Conservation (phyloP, 2,113 vertebrate genomes). For the Lontra canadensis region DNA sequence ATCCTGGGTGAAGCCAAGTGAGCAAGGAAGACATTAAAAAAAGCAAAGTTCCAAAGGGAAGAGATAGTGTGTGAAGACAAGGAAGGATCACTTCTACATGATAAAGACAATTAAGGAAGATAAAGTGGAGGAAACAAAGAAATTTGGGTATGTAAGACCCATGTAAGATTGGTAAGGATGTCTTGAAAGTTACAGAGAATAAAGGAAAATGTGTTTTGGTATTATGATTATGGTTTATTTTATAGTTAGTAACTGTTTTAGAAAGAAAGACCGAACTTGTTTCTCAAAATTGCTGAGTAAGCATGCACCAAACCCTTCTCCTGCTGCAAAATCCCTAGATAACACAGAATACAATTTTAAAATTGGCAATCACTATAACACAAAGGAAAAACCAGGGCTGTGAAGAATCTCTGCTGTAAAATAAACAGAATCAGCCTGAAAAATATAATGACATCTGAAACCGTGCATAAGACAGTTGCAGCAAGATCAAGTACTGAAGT, state of each 20-base stretch:
- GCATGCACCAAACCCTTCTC: not conserved
- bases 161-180: not conserved
- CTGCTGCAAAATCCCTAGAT: not conserved
- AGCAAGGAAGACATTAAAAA: too few species aligned
- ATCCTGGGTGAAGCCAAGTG: not conserved
- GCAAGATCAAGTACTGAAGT: not conserved
- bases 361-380: not conserved
- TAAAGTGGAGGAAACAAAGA: not conserved
- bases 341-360: not conserved
- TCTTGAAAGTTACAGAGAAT: not conserved
- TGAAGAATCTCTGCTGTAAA: not conserved
- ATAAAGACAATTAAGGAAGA: not conserved
- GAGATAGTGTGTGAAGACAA: not conserved
- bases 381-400: not conserved
- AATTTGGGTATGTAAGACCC: not conserved
- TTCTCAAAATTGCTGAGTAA: not conserved
- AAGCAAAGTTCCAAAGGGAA: too few species aligned
- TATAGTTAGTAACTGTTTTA: not conserved
- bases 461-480: not conserved
- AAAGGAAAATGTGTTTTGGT: not conserved
- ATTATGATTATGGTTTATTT: not conserved
- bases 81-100: not conserved
- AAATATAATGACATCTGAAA: not conserved
- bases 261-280: not conserved
- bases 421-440: not conserved